Base-by-base conservation (phyloP, 2,113 vertebrate species). In the Grantiella picta region DNA sequence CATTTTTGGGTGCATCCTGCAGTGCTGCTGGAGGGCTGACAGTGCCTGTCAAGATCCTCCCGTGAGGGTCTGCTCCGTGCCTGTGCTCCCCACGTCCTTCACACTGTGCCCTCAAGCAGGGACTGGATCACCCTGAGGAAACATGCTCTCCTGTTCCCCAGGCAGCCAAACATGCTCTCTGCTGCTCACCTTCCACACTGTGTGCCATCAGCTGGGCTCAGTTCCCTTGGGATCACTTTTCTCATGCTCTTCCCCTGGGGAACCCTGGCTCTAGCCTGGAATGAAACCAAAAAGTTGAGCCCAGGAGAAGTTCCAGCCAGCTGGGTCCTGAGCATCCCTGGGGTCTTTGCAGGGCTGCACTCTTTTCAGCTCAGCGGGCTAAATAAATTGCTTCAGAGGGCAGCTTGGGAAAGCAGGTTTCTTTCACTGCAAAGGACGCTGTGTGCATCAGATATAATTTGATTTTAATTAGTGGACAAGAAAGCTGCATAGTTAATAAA, bases 401-500 rank as follows among this genome's bases (percentile, higher is more conserved):
- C 47, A 45, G 63, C 53, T 7, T 27, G 82, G 82, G 61, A 36
- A 85, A 61, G 78, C 82, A 73, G 66, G 60, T 66, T 92, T 82
- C 60, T 76, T 63, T 90, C 20, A 2, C 71, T 47, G 64, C 52
- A 4, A 33, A 81, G 35, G 19, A 28, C 40, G 76, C 84, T 61
- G 56, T 2, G 15, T 64, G 66, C 76, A 54, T 52, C 60, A 53
- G 80, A 61, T 92, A 23, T 40, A 81, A 93, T 84, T 89, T 73
- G 45, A 50, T 80, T 80, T 86, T 95, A 94, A 95, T 97, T 92
- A 93, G 80, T 1, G 9, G 71, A 88, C 85, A 80, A 85, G 79
- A 82, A 92, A 86, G 82, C 59, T 86, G 63, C 50, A 16, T n/a
- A 35, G 36, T 92, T 88, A 80, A 77, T 82, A 76, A 82, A 90